A percentile compares a stretch with the other conserved stretches of the same genome.
These are phyloP conservation scores for Lerema accius DNA, from an alignment of 1,140 invertebrate species.

Conservation along the genomic window DNA sequence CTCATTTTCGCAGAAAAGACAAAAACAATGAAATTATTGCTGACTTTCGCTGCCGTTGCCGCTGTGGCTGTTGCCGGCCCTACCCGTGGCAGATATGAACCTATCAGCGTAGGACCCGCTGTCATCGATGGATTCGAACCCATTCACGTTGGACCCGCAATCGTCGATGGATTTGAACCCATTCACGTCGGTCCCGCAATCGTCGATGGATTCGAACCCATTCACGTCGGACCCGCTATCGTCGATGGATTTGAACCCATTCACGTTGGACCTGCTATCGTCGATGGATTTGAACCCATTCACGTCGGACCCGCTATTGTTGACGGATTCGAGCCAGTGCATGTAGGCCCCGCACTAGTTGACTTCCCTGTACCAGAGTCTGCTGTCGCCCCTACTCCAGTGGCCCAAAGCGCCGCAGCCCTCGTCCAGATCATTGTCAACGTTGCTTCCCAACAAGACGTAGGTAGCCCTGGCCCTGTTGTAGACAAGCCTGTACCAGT, in stretches of 20 bases:
- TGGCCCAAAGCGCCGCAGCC: constrained; percentile 22
- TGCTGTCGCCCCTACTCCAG: constrained; percentile 13
- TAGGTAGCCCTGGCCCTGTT: neutral
- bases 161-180: constrained; percentile 19
- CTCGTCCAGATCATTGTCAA: constrained; percentile 33
- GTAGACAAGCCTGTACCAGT: constrained; percentile 7
- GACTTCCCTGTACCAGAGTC: neutral
- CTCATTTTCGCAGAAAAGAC: constrained; percentile 24
- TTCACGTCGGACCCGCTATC: constrained; percentile 13
- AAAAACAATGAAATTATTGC: constrained; percentile 49
- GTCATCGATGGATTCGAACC: constrained; percentile 27
- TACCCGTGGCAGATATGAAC: constrained; percentile 22
- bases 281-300: constrained; percentile 21
- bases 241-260: constrained; percentile 30
- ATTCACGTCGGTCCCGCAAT: constrained; percentile 28
- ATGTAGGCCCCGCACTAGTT: constrained; percentile 28
- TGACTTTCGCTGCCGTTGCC: constrained; percentile 44
- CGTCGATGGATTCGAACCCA: constrained; percentile 12
- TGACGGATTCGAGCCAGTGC: constrained; percentile 21
- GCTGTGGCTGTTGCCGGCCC: constrained; percentile 55
- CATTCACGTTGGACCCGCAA: constrained; percentile 36
- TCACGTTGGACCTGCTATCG: constrained; percentile 32
- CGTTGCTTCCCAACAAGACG: constrained; percentile 2
- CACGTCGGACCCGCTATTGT: constrained; percentile 28
- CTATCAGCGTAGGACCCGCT: constrained; percentile 5